Conservation (phyloP, 2,797 vertebrate genomes). For the Gymnoscopelus microlampas region DNA sequence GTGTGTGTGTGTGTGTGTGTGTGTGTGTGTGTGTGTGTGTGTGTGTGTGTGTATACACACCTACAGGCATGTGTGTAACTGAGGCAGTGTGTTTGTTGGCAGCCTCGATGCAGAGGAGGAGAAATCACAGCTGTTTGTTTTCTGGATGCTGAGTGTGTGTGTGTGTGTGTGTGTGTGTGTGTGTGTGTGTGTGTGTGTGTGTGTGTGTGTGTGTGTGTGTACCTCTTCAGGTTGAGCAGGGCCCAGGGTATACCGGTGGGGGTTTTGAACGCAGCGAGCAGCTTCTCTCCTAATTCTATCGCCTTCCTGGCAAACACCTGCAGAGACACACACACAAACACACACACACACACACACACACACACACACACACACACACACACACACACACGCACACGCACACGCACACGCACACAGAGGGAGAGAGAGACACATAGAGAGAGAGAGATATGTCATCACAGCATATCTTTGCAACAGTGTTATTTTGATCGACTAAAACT, state of each 20-base stretch:
- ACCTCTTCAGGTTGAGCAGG: constrained; percentile 98
- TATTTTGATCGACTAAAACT: too few species aligned
- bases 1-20: too few species aligned
- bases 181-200: not conserved
- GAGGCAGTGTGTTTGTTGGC: too few species aligned
- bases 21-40: too few species aligned
- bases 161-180: not conserved
- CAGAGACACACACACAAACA: constrained; percentile 16
- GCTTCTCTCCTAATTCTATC: constrained; percentile 94
- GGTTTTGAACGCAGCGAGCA: constrained; percentile 96
- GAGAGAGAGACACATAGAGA: constrained; percentile 16
- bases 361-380: too few species aligned
- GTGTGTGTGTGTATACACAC: too few species aligned
- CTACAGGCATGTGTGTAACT: too few species aligned
- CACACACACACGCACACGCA: not conserved
- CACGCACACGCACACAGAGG: constrained; percentile 4
- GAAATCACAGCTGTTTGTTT: too few species aligned
- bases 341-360: constrained; percentile 14
- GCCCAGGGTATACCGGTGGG: constrained; percentile 98
- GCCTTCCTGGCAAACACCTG: constrained; percentile 95
- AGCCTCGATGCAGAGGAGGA: too few species aligned
- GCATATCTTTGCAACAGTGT: too few species aligned
- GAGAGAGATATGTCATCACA: not conserved
- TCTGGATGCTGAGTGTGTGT: not conserved
- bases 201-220: not conserved